A percentile compares a stretch with the other conserved stretches of the same genome.
Conservation (phyloP, 2,113 vertebrate genomes). For the Phalacrocorax carbo region DNA sequence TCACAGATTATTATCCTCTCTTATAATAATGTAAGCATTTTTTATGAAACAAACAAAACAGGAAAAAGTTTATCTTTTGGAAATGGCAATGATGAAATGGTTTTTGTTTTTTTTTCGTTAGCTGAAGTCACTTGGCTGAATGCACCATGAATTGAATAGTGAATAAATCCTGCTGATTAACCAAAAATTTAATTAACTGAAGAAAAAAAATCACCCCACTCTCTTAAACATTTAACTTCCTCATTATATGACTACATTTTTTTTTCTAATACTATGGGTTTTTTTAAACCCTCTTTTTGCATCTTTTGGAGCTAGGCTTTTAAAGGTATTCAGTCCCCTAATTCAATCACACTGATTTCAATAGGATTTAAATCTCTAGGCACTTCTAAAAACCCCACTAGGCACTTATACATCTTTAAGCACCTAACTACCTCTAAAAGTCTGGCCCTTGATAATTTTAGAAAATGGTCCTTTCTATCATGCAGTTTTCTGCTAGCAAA, state of each 20-base stretch:
- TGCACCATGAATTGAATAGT: not conserved
- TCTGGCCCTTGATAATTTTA: slow-evolving; percentile 45
- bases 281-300: not conserved
- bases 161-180: slow-evolving; percentile 1
- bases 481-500: slow-evolving; percentile 56
- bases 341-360: slow-evolving; percentile 42
- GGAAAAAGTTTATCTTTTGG: not conserved
- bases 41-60: not conserved
- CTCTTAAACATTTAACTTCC: not conserved
- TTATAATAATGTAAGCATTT: not conserved
- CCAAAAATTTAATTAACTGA: slow-evolving; percentile 24
- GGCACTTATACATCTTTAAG: slow-evolving; percentile 14
- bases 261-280: not conserved
- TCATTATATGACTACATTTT: not conserved
- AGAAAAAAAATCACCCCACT: not conserved
- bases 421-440: slow-evolving; percentile 23
- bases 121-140: not conserved
- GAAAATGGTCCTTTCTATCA: slow-evolving; percentile 58
- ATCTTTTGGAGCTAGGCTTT: not conserved
- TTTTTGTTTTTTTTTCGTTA: not conserved
- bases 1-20: not conserved
- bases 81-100: not conserved
- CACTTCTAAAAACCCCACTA: slow-evolving; percentile 2
- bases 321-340: slow-evolving; percentile 10
- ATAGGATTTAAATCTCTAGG: slow-evolving; percentile 17